Conservation (phyloP, 1,140 invertebrate species). For the Branchinecta lindahli region DNA sequence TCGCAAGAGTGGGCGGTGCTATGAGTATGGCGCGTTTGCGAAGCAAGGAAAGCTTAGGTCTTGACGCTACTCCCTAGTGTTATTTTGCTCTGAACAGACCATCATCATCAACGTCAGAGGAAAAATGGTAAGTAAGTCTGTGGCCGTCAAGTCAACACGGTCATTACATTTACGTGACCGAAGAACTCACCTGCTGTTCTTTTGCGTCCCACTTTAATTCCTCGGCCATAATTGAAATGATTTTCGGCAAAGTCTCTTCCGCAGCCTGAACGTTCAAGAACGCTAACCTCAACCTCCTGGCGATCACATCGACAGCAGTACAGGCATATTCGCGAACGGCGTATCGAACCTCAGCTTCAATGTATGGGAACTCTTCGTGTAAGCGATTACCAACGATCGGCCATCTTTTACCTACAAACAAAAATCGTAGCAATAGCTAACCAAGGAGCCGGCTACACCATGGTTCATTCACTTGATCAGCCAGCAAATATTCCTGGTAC, state of each 20-base stretch:
- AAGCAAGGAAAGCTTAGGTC: no score
- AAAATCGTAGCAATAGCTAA: constrained; percentile 27
- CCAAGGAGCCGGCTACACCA: no score
- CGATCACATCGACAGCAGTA: constrained; percentile 91
- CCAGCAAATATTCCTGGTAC: no score
- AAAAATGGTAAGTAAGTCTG: no score
- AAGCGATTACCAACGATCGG: constrained; percentile 88
- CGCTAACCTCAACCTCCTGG: constrained; percentile 72
- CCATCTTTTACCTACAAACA: constrained; percentile 45
- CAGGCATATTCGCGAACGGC: constrained; percentile 90
- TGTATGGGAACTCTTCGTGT: constrained; percentile 95
- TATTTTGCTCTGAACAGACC: no score
- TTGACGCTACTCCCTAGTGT: no score
- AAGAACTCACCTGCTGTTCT: constrained; percentile 46
- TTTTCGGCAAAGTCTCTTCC: constrained; percentile 76
- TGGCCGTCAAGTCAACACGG: no score
- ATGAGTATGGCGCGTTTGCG: no score
- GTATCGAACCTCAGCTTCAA: constrained; percentile 91
- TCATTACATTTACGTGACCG: no score
- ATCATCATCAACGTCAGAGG: no score
- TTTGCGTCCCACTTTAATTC: constrained; percentile 82
- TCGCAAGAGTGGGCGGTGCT: no score
- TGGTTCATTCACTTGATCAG: no score
- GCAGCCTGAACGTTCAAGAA: constrained; percentile 95
- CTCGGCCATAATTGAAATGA: constrained; percentile 91